These are phyloP conservation scores for Adelognathus sp. DNA, from an alignment of 2,888 invertebrate genomes.

Conservation along the genomic window DNA sequence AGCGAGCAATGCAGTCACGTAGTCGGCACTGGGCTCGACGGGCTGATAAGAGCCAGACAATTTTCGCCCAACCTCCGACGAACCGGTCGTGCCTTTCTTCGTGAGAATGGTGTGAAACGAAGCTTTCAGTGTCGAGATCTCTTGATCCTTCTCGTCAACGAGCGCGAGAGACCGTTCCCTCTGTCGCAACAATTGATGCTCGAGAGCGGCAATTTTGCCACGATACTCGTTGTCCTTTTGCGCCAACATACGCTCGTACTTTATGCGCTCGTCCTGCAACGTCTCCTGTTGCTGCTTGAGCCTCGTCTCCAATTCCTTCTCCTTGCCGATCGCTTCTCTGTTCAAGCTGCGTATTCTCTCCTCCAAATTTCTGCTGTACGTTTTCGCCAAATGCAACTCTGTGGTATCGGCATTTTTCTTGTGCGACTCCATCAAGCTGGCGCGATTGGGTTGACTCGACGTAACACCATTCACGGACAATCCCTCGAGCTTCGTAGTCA, in stretches of 20 bases:
- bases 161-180: slow-evolving; percentile 90
- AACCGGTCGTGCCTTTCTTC: slow-evolving; percentile 79
- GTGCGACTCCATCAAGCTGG: slow-evolving; percentile 63
- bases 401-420: slow-evolving; percentile 69
- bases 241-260: slow-evolving; percentile 70
- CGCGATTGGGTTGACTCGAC: slow-evolving; percentile 53
- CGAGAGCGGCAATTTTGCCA: slow-evolving; percentile 83
- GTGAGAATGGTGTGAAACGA: slow-evolving; percentile 83
- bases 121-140: slow-evolving; percentile 85
- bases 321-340: slow-evolving; percentile 85
- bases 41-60: slow-evolving; percentile 59
- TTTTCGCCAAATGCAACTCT: slow-evolving; percentile 82
- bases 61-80: slow-evolving; percentile 71
- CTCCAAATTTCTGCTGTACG: slow-evolving; percentile 86
- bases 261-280: slow-evolving; percentile 73
- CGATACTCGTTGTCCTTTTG: slow-evolving; percentile 83
- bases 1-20: slow-evolving; percentile 77
- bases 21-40: slow-evolving; percentile 69
- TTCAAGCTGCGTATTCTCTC: slow-evolving; percentile 86
- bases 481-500: slow-evolving; percentile 45
- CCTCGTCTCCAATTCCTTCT: slow-evolving; percentile 85
- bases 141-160: slow-evolving; percentile 91
- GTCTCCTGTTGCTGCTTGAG: slow-evolving; percentile 83
- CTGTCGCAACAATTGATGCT: slow-evolving; percentile 90
- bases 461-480: slow-evolving; percentile 45